Percentiles rank a stretch among this genome's conserved stretches.
These are phyloP conservation scores for Sympetrum striolatum DNA, from an alignment of 2,888 invertebrate genomes.

Conservation along the genomic window DNA sequence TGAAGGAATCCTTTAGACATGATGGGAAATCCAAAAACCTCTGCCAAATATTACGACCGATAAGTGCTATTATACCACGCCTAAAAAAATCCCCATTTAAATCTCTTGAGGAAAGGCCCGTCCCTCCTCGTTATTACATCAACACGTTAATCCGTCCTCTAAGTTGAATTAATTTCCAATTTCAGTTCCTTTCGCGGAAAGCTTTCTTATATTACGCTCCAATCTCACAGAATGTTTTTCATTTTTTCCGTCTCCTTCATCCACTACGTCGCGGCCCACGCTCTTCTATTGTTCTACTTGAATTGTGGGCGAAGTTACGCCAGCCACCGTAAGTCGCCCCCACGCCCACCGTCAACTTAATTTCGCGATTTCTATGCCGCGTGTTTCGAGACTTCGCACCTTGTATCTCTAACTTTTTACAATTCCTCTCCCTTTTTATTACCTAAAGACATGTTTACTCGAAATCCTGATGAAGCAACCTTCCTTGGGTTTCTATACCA, in stretches of 20 bases:
- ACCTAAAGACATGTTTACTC: not conserved
- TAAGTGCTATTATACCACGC: not conserved
- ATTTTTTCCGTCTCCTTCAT: not conserved
- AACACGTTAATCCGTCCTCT: not conserved
- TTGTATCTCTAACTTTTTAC: not conserved
- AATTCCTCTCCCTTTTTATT: not conserved
- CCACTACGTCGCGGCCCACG: not conserved
- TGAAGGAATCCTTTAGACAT: too few relatives aligned
- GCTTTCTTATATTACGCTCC: not conserved
- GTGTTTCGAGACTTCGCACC: not conserved
- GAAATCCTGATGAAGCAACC: too few relatives aligned
- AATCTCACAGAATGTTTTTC: not conserved
- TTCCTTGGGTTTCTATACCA: too few relatives aligned
- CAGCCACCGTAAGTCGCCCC: not conserved
- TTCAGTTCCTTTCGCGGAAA: not conserved
- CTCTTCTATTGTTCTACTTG: not conserved
- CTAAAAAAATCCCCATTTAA: not conserved
- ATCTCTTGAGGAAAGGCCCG: not conserved
- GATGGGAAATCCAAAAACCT: too few relatives aligned
- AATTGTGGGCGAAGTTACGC: conserved; percentile 18
- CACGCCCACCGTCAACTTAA: not conserved
- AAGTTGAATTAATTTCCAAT: not conserved
- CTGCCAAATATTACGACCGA: not conserved
- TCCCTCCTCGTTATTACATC: not conserved
- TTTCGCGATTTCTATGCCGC: not conserved